Base-by-base conservation (phyloP, 2,797 vertebrate species). In the Tenualosa ilisha region DNA sequence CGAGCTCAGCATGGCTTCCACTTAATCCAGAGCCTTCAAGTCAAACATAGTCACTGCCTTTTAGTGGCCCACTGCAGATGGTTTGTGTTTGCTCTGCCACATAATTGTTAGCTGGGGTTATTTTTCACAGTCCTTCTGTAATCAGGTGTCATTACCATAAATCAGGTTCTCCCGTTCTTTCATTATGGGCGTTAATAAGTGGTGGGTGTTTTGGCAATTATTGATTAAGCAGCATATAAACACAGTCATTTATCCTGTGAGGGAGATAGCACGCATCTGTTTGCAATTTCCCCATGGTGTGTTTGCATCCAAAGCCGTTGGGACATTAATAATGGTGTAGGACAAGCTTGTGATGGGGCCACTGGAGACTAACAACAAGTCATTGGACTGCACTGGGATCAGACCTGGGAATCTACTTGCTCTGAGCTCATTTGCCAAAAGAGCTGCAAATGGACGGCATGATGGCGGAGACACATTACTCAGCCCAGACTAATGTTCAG, bases 171-270 rank as follows among this genome's bases (percentile, higher is more conserved):
- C 89, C 92, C 88, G 90, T 92, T 92, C 90, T 88, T 92, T 93
- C 90, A 93, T 93, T 91, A 92, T 84, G 75, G 54, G 88, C 88
- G 59, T 49, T 91, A 92, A 93, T 90, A 85, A 85, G 84, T 81
- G 75, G 82, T 87, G 87, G 87, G 84, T 92, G 89, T 92, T 93
- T 81, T 92, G 92, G 88, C 90, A 91, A 82, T 5, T 92, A 94
- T 94, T 90, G 91, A 94, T 93, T 91, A 88, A 88, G 75, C 86
- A 90, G 92, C 87, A 86, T 89, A 91, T 92, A 89, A 89, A 81
- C 89, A 51, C 81, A 81, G 79, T 81, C 85, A 68, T 90, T 89
- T 84, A 68, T 84, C 65, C 50, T 50, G n/a, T 22, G 31, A 22
- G 65, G 59, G 59, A 31, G 59, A 81, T 59, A 82, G 84, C n/a